These are phyloP conservation scores for Meghimatium bilineatum DNA, from an alignment of 2,888 invertebrate genomes.

Conservation along the genomic window DNA sequence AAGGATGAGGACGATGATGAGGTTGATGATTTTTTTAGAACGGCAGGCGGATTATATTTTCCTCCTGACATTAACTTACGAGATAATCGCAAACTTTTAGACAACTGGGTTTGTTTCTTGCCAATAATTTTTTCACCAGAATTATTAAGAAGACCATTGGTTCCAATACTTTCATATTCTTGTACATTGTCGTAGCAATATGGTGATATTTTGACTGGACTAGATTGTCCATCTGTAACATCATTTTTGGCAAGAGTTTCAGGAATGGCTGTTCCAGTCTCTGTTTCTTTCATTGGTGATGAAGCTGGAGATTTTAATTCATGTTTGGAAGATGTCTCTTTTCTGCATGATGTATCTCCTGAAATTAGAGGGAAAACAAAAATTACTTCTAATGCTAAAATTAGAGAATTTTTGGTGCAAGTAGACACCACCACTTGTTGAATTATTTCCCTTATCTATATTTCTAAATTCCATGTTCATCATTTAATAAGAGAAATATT, in stretches of 20 bases:
- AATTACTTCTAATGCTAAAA: no score
- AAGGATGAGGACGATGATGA: slow-evolving; percentile 52
- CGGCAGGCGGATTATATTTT: slow-evolving; percentile 24
- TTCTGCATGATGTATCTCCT: slow-evolving; percentile 29
- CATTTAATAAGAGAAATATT: no score
- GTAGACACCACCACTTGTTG: no score
- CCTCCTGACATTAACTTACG: slow-evolving; percentile 6
- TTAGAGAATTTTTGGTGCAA: no score
- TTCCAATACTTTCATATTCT: neutral
- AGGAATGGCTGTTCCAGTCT: neutral
- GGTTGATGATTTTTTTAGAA: slow-evolving; percentile 45
- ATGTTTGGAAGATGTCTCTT: slow-evolving; percentile 28
- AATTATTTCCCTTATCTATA: no score
- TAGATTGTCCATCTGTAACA: neutral
- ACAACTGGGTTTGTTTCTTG: slow-evolving; percentile 26
- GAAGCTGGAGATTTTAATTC: slow-evolving; percentile 23
- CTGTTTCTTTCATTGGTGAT: slow-evolving; percentile 5
- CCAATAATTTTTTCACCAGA: slow-evolving; percentile 1
- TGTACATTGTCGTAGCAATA: neutral
- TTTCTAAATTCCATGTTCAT: no score
- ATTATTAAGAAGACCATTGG: neutral
- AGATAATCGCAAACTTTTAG: slow-evolving; percentile 30
- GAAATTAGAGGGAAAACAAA: neutral
- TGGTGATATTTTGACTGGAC: neutral
- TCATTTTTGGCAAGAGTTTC: neutral